These are phyloP conservation scores for Meda fulgida DNA, from an alignment of 2,797 vertebrate genomes.

Conservation along the genomic window DNA sequence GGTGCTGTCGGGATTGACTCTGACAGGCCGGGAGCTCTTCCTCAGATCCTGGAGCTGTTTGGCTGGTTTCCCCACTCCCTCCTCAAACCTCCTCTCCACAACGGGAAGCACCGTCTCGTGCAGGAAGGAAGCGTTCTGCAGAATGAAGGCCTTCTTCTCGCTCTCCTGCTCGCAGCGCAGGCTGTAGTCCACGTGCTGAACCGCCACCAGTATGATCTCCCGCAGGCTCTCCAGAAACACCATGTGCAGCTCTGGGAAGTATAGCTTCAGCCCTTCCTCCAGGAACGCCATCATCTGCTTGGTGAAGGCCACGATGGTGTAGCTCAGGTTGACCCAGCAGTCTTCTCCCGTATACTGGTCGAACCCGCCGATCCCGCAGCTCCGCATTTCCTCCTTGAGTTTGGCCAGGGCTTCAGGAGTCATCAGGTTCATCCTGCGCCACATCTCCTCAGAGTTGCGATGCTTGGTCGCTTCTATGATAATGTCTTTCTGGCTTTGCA, in stretches of 20 bases:
- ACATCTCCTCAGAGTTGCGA: slow-evolving; percentile 99
- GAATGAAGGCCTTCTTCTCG: slow-evolving; percentile 93
- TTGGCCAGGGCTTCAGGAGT: slow-evolving; percentile 93
- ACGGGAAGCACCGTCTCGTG: slow-evolving; percentile 96
- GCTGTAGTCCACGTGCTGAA: slow-evolving; percentile 98
- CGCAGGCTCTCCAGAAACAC: slow-evolving; percentile 94
- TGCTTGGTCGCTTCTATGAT: slow-evolving; percentile 98
- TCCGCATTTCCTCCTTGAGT: slow-evolving; percentile 94
- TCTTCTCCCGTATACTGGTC: slow-evolving; percentile 95
- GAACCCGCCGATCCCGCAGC: slow-evolving; percentile 86
- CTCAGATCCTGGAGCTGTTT: slow-evolving; percentile 96
- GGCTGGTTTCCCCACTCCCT: slow-evolving; percentile 95
- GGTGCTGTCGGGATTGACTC: slow-evolving; percentile 94
- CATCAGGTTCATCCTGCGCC: slow-evolving; percentile 98
- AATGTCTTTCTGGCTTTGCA: slow-evolving; percentile 95
- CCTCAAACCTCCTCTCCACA: slow-evolving; percentile 94
- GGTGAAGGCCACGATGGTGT: slow-evolving; percentile 97
- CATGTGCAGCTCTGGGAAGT: slow-evolving; percentile 97
- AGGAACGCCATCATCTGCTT: slow-evolving; percentile 98
- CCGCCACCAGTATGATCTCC: slow-evolving; percentile 94
- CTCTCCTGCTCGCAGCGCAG: slow-evolving; percentile 95
- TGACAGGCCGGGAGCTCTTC: slow-evolving; percentile 85
- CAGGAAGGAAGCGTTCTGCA: slow-evolving; percentile 93
- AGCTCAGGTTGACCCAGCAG: slow-evolving; percentile 99
- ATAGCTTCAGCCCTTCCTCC: slow-evolving; percentile 95